Base-by-base conservation (phyloP, 2,113 vertebrate species). In the Platycercus adscitus region DNA sequence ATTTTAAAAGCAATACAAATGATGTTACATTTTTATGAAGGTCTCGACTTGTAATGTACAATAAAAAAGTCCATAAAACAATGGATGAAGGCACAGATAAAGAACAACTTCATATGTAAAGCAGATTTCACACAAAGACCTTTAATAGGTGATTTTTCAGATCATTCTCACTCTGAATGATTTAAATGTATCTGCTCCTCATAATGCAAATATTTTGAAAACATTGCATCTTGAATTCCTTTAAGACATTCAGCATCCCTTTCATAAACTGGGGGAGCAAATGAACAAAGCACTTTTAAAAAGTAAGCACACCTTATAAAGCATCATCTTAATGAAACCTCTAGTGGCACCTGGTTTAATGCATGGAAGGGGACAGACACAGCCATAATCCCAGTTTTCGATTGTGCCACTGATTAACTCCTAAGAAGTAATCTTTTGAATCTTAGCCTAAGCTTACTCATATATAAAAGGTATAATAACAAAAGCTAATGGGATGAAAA, bases 1-100 rank as follows among this genome's bases (percentile, higher is more conserved):
- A 68, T 60, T 94, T 93, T 78, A 91, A 91, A 93, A 81, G 72
- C 55, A 90, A 81, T 14, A 66, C 10, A 81, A 81, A 49, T n/a
- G 21, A 93, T 29, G 60, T 47, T 77, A 43, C 6, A n/a, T n/a
- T 95, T 95, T 86, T 87, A 88, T 63, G 85, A 94, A n/a, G 28
- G 68, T 75, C 85, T 94, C 82, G 75, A 63, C 17, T 86, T 70
- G 50, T 82, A 81, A 72, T 8, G 26, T 43, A 41, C 4, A 2
- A 88, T 63, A 43, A 55, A 86, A 46, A 93, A 69, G 21, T 39
- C 58, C 56, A 69, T 89, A 71, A 91, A 92, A 52, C 20, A 89
- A 82, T 12, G 65, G 43, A 65, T 64, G 44, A 94, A 86, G 68
- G 28, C 18, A 55, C 5, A 72, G 63, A 79, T 72, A 87, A 73